Percentiles rank a stretch among this genome's conserved stretches.
phyloP scores from a whole-genome alignment of 2,797 vertebrate species.

The Sebastes hubbsi region DNA sequence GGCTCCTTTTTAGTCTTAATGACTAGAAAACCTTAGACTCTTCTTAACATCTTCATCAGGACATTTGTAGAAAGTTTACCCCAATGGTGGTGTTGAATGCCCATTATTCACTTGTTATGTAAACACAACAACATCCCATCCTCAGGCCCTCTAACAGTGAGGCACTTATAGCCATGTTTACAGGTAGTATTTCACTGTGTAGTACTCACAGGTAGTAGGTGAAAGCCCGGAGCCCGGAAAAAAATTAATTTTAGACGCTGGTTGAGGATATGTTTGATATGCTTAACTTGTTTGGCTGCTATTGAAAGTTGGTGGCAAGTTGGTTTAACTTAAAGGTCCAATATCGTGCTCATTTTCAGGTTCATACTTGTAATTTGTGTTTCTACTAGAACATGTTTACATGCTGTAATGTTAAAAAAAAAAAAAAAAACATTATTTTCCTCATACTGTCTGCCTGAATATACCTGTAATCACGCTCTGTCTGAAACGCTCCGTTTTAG shows the following conservation, averaged over 20 bases:
- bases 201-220: constrained; percentile 93
- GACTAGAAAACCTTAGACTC: neutral
- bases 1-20: neutral
- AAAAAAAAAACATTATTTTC: too few relatives aligned
- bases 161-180: neutral
- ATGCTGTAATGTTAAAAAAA: too few relatives aligned
- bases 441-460: too few relatives aligned
- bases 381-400: too few relatives aligned
- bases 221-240: constrained; percentile 86
- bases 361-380: too few relatives aligned
- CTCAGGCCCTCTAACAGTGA: neutral
- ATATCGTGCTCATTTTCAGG: too few relatives aligned
- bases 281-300: neutral
- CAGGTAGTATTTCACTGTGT: neutral
- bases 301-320: constrained; percentile 1
- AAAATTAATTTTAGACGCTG: too few relatives aligned
- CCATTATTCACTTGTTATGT: constrained; percentile 6
- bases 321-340: neutral
- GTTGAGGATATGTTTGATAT: too few relatives aligned
- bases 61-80: constrained; percentile 29
- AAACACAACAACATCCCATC: constrained; percentile 14
- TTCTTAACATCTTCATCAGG: neutral
- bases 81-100: constrained; percentile 4
- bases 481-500: too few relatives aligned
- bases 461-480: too few relatives aligned